A percentile compares a stretch with the other conserved stretches of the same genome.
Evolutionary conservation across 1,140 invertebrate species (phyloP).

Genomic region (Pseudobourletiella spinata): DNA sequence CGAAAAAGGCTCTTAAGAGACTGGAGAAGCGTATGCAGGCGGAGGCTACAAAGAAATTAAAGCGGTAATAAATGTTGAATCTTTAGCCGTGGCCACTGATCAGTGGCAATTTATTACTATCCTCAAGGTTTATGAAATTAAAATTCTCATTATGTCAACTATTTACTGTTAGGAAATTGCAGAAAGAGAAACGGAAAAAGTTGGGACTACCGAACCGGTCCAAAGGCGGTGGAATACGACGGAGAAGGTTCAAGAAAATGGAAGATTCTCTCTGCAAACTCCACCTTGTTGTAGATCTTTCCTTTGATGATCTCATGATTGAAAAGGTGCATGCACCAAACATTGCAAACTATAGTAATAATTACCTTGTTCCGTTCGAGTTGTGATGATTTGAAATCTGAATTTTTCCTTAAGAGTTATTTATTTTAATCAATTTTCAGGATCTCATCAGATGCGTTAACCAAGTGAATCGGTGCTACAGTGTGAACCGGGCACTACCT

Average conservation of each 20-base stretch:
- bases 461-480: slow-evolving; percentile 87
- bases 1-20: not conserved
- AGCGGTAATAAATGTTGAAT: not conserved
- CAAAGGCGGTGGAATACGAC: slow-evolving; percentile 46
- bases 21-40: not conserved
- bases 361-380: not conserved
- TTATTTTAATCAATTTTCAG: slow-evolving; percentile 37
- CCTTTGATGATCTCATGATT: slow-evolving; percentile 85
- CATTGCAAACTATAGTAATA: too few species aligned
- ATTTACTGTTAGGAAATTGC: slow-evolving; percentile 44
- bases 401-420: slow-evolving; percentile 21
- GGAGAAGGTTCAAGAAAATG: slow-evolving; percentile 50
- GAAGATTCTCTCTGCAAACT: slow-evolving; percentile 60
- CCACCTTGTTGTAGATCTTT: slow-evolving; percentile 77
- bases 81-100: not conserved
- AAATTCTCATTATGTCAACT: not conserved
- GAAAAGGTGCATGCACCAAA: slow-evolving; percentile 64
- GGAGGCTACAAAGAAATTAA: not conserved
- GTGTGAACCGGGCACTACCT: slow-evolving; percentile 71
- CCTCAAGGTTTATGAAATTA: not conserved
- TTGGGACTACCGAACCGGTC: not conserved
- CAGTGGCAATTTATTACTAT: not conserved
- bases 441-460: slow-evolving; percentile 84
- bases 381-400: not conserved
- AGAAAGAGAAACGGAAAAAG: slow-evolving; percentile 47